Percentiles rank a stretch among this genome's conserved stretches.
These are phyloP conservation scores for Lepidotrigona ventralis DNA, from an alignment of 1,140 invertebrate species.

Conservation along the genomic window DNA sequence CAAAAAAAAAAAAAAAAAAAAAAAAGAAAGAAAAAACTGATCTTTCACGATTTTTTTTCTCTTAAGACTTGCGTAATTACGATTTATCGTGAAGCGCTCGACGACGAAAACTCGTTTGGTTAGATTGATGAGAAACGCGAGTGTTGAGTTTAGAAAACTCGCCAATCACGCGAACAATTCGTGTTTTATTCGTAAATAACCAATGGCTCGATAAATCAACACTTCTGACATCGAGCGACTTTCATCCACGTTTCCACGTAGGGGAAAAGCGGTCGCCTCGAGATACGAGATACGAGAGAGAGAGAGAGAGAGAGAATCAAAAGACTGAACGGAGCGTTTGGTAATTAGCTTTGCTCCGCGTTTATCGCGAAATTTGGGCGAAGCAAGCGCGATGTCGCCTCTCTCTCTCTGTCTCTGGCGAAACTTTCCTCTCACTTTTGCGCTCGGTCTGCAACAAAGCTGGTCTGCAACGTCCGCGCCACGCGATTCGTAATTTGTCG, in stretches of 20 bases:
- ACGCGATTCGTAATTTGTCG: conserved; percentile 3
- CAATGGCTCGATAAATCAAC: no score
- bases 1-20: no score
- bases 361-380: conserved; percentile 13
- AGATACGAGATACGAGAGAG: not conserved
- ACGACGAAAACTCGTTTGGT: no score
- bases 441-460: not conserved
- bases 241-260: not conserved
- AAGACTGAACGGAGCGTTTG: not conserved
- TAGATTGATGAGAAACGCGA: no score
- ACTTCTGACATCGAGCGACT: not conserved
- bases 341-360: conserved; percentile 36
- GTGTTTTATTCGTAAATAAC: no score
- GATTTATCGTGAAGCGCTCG: no score
- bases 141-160: no score
- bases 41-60: no score
- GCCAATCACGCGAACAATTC: no score
- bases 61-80: no score
- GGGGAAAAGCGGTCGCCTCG: not conserved
- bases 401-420: not conserved
- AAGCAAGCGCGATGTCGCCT: conserved; percentile 1
- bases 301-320: not conserved
- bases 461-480: no score
- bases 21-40: no score
- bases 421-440: not conserved